Evolutionary conservation across 1,140 invertebrate species (phyloP), one percentile per base, ranked within the genome.

Genomic region (Maconellicoccus hirsutus): DNA sequence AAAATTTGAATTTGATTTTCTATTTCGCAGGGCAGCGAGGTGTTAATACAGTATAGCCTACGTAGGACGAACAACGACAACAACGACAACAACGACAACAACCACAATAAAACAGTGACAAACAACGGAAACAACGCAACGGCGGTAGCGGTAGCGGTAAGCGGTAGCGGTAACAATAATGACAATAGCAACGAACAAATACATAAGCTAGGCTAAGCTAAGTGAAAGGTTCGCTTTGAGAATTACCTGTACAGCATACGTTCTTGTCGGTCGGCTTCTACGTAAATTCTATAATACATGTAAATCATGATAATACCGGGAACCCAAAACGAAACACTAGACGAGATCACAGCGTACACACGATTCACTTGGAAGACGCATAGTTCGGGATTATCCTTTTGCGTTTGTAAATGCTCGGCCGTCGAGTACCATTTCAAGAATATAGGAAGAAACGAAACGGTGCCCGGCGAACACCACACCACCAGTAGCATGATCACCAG

Each of bases 251-350:
- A 93, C 3, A 95, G 82, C 86, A 93, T 89, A 69, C 92, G 86
- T 78, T 96, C 94, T 79, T 98, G 94, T 16, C 91, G 83, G 75
- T 93, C 88, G 0, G 94, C 94, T 78, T 96, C 94, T 73, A 87
- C 82, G 80, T 93, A 96, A 75, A 98, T 96, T 78, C 90, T 86
- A 80, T 83, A 90, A 80, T 96, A 97, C 85, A 94, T 94, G 61
- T 90, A 90, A 70, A 96, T 86, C 93, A 97, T 96, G 38, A 96
- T 92, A 70, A 93, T 79, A 74, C 92, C 92, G 0, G 94, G 94
- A 77, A 95, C 93, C 93, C 94, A 97, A 79, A 97, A 96, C 14
- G 93, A 96, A n/a, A 97, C 88, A 72, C 87, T 89, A 61, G 92
- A 95, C n/a, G 92, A 95, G 72, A 96, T 89, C 39, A 95, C 83